Evolutionary conservation across 2,888 invertebrate species (phyloP), one percentile per base, ranked within the genome.

Genomic region (Leucophenga maculata): DNA sequence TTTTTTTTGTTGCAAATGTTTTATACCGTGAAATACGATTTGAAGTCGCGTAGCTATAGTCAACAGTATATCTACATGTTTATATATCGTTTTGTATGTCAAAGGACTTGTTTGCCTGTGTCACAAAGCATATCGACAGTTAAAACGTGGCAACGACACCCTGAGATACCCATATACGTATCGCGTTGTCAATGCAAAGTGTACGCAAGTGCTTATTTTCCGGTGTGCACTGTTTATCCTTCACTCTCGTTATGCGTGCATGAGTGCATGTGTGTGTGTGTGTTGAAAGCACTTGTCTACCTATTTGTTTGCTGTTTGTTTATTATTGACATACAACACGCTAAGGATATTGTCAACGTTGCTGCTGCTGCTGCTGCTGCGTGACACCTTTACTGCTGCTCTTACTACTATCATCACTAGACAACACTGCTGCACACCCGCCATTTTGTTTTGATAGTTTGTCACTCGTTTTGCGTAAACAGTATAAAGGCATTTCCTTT

Each of bases 21-120:
- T 39, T 20, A 62, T n/a, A 20, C 44, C 60, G 46, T 62, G 44
- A 62, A 62, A 64, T 22, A 20, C 46, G 62, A 48, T 64, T 64
- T 64, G 62, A 46, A 64, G 48, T 48, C 62, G 26, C 26, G 62
- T n/a, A 44, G 20, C 26, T 22, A 22, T 55, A 26, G 55, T 55
- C 22, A 18, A 3, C 9, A 26, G 26, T 55, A 20, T 60, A 22
- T 18, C 31, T 59, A 32, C 57, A 14, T 62, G 60, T 62, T 62
- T 62, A 44, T 59, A 59, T 64, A 64, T 48, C 62, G 46, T 64
- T 64, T 64, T 64, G 62, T 64, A 64, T 59, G 59, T 26, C 59
- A 48, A 59, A 59, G 67, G 57, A 31, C 67, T 55, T 67, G 48
- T 67, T 67, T 67, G 59, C 50, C 59, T 48, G 57, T 57, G 67